Evolutionary conservation across 1,140 invertebrate species (phyloP).

Genomic region (Doryteuthis pealeii): DNA sequence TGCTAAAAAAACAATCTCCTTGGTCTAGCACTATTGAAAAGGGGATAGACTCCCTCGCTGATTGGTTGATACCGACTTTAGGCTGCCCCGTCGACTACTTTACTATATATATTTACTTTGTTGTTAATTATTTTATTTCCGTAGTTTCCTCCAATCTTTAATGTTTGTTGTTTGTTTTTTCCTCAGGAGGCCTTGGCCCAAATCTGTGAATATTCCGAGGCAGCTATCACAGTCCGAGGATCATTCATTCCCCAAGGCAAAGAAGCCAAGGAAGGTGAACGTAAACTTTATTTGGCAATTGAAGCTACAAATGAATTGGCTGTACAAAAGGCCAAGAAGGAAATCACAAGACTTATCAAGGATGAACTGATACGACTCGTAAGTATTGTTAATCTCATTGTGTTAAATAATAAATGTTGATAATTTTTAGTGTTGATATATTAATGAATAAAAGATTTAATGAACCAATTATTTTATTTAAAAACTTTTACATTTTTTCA

Average conservation of each 20-base stretch:
- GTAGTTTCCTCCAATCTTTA: too few relatives aligned
- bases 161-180: conserved; percentile 15
- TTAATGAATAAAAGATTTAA: too few relatives aligned
- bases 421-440: too few relatives aligned
- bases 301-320: conserved; percentile 96
- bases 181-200: conserved; percentile 92
- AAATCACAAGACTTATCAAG: conserved; percentile 96
- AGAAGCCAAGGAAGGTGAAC: conserved; percentile 81
- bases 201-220: conserved; percentile 98
- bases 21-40: too few relatives aligned
- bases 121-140: too few relatives aligned
- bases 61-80: too few relatives aligned
- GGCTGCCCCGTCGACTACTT: too few relatives aligned
- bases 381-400: conserved; percentile 60
- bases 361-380: conserved; percentile 94
- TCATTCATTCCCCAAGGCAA: conserved; percentile 78
- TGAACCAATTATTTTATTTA: too few relatives aligned
- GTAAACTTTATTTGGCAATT: conserved; percentile 97
- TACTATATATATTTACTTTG: too few relatives aligned
- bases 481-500: too few relatives aligned
- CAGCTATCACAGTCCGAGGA: conserved; percentile 97
- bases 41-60: too few relatives aligned
- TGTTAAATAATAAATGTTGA: not conserved
- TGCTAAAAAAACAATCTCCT: too few relatives aligned
- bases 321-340: conserved; percentile 96